A percentile compares a stretch with the other conserved stretches of the same genome.
phyloP scores from a whole-genome alignment of 2,113 vertebrate genomes.

The Boulengeromyrus knoepffleri region DNA sequence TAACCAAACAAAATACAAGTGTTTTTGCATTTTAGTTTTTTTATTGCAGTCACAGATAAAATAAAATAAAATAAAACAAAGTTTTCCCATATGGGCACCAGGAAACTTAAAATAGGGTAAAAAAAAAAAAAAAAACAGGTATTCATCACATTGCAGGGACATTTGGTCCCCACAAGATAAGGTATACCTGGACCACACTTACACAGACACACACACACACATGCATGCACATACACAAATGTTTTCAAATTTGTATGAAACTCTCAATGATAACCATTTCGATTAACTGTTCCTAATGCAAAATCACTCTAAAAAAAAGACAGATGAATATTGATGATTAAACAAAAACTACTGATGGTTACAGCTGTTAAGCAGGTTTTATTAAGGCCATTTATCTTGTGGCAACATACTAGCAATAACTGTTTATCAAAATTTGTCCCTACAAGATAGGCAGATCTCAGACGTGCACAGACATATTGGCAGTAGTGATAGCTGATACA shows the following conservation, averaged over 20 bases:
- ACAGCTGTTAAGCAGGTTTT: not conserved
- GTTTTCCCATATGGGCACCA: too few relatives aligned
- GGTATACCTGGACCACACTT: too few relatives aligned
- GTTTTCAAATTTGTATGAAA: not conserved
- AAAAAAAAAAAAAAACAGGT: too few relatives aligned
- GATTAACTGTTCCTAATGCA: not conserved
- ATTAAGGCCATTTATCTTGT: not conserved
- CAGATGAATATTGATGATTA: not conserved
- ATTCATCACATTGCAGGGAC: too few relatives aligned
- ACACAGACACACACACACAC: not conserved
- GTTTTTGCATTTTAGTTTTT: too few relatives aligned
- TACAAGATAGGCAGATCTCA: not conserved
- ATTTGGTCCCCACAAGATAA: too few relatives aligned
- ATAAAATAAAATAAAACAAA: too few relatives aligned
- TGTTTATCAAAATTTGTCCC: not conserved
- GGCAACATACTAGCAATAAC: not conserved
- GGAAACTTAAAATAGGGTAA: too few relatives aligned
- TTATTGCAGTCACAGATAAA: too few relatives aligned
- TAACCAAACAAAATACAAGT: too few relatives aligned
- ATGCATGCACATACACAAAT: constrained; percentile 11
- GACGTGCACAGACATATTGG: not conserved
- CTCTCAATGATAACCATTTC: not conserved
- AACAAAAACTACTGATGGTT: not conserved
- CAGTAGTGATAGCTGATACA: not conserved
- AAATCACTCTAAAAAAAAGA: not conserved